Evolutionary conservation across 1,140 invertebrate genomes (phyloP).

Genomic region (Cephus cinctus): DNA sequence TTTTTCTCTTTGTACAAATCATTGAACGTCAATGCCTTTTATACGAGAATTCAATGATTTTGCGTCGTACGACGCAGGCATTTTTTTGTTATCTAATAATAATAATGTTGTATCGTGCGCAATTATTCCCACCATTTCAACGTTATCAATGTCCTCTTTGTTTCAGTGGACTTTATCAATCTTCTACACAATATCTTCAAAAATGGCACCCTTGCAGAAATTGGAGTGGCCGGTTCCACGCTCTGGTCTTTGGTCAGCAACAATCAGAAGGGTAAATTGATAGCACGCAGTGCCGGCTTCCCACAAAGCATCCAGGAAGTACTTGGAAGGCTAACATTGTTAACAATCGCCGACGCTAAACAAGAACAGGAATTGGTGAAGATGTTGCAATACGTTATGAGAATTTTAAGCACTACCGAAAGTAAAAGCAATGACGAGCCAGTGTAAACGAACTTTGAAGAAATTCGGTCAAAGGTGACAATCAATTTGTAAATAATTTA

Average conservation of each 20-base stretch:
- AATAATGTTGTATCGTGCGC: too few species aligned
- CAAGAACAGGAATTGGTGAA: conserved; percentile 35
- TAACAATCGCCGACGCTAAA: conserved; percentile 20
- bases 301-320: conserved; percentile 39
- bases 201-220: conserved; percentile 34
- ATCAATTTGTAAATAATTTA: too few species aligned
- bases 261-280: conserved; percentile 50
- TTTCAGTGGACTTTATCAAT: conserved; percentile 44
- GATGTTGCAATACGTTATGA: conserved; percentile 41
- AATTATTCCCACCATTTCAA: too few species aligned
- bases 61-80: too few species aligned
- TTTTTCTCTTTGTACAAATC: too few species aligned
- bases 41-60: too few species aligned
- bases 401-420: conserved; percentile 30
- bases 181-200: conserved; percentile 38
- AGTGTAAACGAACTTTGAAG: too few species aligned
- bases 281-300: conserved; percentile 41
- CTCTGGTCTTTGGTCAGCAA: conserved; percentile 47
- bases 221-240: conserved; percentile 37
- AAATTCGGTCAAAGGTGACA: too few species aligned
- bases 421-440: background rate
- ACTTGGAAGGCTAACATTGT: conserved; percentile 34
- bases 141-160: conserved; percentile 16
- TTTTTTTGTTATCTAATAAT: too few species aligned
- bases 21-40: too few species aligned